These are phyloP conservation scores for Theocolax elegans DNA, from an alignment of 1,140 invertebrate species.

Conservation along the genomic window DNA sequence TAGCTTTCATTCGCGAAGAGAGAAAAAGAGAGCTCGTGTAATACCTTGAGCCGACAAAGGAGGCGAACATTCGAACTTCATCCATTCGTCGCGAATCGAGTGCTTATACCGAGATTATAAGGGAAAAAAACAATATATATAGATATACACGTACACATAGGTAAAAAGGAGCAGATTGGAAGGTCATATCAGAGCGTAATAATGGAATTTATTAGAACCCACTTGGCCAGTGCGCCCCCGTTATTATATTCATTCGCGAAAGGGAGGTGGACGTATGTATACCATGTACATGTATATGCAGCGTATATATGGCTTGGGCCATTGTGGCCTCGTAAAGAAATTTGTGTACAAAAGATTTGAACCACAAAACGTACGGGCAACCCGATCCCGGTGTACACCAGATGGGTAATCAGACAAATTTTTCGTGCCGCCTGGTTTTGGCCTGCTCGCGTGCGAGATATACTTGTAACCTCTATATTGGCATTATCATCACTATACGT, in stretches of 20 bases:
- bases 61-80: too few species aligned
- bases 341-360: constrained; percentile 2
- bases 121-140: too few species aligned
- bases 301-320: background rate
- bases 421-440: background rate
- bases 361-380: constrained; percentile 6
- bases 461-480: too few species aligned
- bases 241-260: constrained; percentile 16
- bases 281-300: too few species aligned
- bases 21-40: background rate
- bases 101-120: background rate
- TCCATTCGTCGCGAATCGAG: too few species aligned
- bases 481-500: too few species aligned
- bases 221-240: constrained; percentile 2
- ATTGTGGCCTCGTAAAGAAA: constrained; percentile 24
- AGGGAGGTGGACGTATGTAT: background rate
- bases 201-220: constrained; percentile 33
- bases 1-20: too few species aligned
- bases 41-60: too few species aligned
- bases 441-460: too few species aligned
- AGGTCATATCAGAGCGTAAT: constrained; percentile 2
- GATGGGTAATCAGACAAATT: constrained; percentile 45
- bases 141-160: background rate
- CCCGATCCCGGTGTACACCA: constrained; percentile 41
- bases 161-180: background rate